These are phyloP conservation scores for Lasioglossum baleicum DNA, from an alignment of 1,140 invertebrate genomes.

Conservation along the genomic window DNA sequence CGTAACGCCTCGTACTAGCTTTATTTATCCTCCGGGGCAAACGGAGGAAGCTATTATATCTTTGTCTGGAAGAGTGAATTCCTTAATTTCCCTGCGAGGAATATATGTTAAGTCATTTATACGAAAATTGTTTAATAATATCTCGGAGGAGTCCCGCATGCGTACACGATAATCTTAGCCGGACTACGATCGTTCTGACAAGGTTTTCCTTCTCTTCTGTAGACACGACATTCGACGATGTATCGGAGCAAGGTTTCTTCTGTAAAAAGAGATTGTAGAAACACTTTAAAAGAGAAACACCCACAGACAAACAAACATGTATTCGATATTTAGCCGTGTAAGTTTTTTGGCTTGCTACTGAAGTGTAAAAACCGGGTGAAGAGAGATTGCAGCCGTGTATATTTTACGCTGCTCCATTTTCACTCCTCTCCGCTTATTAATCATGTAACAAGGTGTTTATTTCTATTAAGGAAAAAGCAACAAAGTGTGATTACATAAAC, in stretches of 20 bases:
- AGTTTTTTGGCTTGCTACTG: constrained; percentile 45
- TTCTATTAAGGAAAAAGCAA: constrained; percentile 62
- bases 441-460: constrained; percentile 59
- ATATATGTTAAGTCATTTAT: neutral
- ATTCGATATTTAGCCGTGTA: constrained; percentile 39
- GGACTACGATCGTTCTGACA: constrained; percentile 4
- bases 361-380: constrained; percentile 53
- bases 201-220: constrained; percentile 24
- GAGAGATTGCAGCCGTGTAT: constrained; percentile 37
- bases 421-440: constrained; percentile 52
- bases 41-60: neutral
- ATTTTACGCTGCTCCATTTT: constrained; percentile 51
- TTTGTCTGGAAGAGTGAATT: constrained; percentile 24
- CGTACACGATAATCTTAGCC: constrained; percentile 4
- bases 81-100: neutral
- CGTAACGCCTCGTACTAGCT: neutral
- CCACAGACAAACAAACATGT: neutral
- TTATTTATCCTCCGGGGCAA: constrained; percentile 16
- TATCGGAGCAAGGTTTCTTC: constrained; percentile 27
- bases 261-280: constrained; percentile 50
- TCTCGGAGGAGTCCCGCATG: constrained; percentile 10
- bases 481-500: constrained; percentile 63
- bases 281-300: constrained; percentile 13
- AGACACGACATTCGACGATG: constrained; percentile 9
- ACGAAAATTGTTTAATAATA: neutral